Evolutionary conservation across 35 echinoderm and acorn worm genomes (phyloP).

Genomic region (Amphiura filiformis): DNA sequence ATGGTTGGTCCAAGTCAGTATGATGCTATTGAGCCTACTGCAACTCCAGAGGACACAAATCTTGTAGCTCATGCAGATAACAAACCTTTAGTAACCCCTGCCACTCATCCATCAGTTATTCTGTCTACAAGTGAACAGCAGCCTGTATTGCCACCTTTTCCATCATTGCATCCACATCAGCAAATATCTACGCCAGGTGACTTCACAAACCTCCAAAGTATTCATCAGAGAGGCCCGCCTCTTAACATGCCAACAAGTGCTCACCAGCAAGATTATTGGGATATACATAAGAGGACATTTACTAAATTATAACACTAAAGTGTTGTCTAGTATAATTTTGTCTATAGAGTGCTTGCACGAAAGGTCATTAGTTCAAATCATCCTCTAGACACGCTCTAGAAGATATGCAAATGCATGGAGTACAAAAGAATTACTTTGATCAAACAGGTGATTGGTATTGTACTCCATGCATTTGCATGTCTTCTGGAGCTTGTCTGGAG

Average conservation of each 20-base stretch:
- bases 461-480: too few relatives aligned
- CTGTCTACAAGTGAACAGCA: background rate
- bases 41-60: too few relatives aligned
- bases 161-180: background rate
- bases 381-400: too few relatives aligned
- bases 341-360: too few relatives aligned
- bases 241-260: background rate
- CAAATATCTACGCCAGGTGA: background rate
- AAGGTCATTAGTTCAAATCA: too few relatives aligned
- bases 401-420: too few relatives aligned
- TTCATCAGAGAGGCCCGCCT: background rate
- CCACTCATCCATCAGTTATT: background rate
- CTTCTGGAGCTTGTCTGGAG: too few relatives aligned
- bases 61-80: background rate
- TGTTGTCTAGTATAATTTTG: too few relatives aligned
- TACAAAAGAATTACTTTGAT: too few relatives aligned
- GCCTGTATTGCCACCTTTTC: background rate
- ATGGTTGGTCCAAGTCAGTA: too few relatives aligned
- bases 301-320: conserved; percentile 9
- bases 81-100: background rate
- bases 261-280: background rate
- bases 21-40: background rate
- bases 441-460: too few relatives aligned
- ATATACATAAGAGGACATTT: background rate
- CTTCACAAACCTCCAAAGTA: too few relatives aligned